These are phyloP conservation scores for Dasyornis broadbenti DNA, from an alignment of 2,113 vertebrate species.

Conservation along the genomic window DNA sequence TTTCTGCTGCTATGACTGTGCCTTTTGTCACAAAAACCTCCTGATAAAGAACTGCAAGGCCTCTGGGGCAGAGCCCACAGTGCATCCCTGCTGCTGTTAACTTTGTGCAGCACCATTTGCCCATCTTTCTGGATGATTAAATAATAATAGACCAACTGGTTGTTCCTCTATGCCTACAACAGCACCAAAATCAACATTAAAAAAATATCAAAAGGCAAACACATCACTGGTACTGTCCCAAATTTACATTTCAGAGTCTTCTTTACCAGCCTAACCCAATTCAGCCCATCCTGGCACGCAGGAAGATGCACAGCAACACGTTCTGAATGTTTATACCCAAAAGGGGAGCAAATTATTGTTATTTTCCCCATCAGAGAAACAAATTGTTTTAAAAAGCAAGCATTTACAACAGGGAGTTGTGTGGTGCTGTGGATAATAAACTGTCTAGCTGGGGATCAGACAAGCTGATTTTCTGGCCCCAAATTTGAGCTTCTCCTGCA, in stretches of 20 bases:
- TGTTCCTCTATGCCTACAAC: neutral
- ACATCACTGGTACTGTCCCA: neutral
- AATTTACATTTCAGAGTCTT: neutral
- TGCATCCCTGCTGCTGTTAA: neutral
- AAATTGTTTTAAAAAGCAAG: neutral
- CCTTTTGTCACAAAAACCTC: neutral
- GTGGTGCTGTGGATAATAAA: neutral
- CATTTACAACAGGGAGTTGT: fast-evolving
- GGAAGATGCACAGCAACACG: neutral
- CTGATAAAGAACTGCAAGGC: neutral
- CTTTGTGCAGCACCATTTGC: neutral
- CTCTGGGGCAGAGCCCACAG: neutral
- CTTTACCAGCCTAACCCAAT: neutral
- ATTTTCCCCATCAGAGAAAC: neutral
- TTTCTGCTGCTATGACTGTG: neutral
- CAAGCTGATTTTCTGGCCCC: neutral
- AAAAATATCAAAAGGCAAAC: neutral
- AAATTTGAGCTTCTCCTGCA: neutral
- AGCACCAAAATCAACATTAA: neutral
- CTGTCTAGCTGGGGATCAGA: neutral
- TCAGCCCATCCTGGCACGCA: neutral
- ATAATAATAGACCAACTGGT: neutral
- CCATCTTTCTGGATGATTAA: neutral
- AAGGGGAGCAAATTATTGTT: neutral
- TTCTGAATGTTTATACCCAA: neutral